These are phyloP conservation scores for Sinocyclocheilus grahami DNA, from an alignment of 2,113 vertebrate genomes.

Conservation along the genomic window DNA sequence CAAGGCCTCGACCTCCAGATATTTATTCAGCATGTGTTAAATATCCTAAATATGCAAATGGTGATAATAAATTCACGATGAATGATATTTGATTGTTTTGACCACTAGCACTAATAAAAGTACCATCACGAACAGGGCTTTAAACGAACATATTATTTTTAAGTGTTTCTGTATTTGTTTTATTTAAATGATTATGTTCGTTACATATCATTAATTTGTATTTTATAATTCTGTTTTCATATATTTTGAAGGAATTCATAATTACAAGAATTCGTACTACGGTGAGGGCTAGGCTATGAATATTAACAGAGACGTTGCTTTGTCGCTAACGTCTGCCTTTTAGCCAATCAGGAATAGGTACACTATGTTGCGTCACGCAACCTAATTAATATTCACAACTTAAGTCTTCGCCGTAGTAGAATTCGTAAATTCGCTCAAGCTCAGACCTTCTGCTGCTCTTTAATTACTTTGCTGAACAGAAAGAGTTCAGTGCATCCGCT, in stretches of 20 bases:
- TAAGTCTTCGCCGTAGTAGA: background rate
- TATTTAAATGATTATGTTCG: background rate
- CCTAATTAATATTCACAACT: background rate
- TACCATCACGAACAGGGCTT: background rate
- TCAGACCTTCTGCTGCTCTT: background rate
- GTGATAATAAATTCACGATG: background rate
- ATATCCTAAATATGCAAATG: background rate
- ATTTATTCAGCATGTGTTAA: constrained; percentile 12
- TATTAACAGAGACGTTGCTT: background rate
- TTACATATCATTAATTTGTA: background rate
- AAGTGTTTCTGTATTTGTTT: background rate
- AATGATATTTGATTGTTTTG: background rate
- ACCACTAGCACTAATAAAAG: background rate
- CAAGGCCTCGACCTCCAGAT: background rate
- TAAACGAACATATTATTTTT: background rate
- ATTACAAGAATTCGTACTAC: background rate
- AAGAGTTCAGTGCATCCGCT: constrained; percentile 9
- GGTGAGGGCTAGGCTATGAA: background rate
- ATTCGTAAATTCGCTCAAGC: background rate
- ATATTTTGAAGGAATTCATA: background rate
- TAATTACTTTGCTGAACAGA: constrained; percentile 14
- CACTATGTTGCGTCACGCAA: background rate
- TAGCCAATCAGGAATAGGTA: background rate
- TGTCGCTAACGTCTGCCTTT: background rate
- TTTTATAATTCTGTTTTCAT: background rate